Evolutionary conservation across 2,797 vertebrate genomes (phyloP).

Genomic region (Ctenosaura bakeri): DNA sequence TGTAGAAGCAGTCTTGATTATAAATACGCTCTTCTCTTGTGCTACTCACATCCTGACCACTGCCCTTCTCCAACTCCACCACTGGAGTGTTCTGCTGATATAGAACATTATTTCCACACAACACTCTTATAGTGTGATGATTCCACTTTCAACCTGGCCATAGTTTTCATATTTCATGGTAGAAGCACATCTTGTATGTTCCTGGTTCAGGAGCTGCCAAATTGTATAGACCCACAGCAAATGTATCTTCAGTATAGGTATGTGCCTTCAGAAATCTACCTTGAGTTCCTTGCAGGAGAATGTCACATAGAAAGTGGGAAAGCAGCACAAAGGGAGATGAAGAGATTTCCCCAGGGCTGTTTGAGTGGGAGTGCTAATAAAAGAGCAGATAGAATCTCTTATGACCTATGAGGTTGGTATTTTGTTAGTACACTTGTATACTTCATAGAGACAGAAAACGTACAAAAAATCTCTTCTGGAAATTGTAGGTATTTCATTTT

Average conservation of each 20-base stretch:
- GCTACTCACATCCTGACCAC: not conserved
- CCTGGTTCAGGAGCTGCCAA: not conserved
- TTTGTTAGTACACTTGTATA: not conserved
- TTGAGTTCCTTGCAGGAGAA: not conserved
- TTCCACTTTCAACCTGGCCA: no score
- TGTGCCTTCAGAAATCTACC: not conserved
- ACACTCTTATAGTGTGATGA: no score
- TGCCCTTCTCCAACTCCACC: not conserved
- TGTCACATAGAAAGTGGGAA: not conserved
- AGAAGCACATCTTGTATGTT: not conserved
- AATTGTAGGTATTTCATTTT: not conserved
- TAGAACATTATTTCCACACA: no score
- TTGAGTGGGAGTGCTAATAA: not conserved
- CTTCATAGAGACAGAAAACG: not conserved
- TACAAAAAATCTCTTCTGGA: not conserved
- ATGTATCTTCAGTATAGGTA: not conserved
- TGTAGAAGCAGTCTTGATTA: no score
- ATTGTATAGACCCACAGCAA: not conserved
- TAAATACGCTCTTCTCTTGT: not conserved
- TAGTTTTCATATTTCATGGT: not conserved
- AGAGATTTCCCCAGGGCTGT: not conserved
- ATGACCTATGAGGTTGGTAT: not conserved
- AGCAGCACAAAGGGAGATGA: not conserved
- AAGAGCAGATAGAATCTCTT: not conserved
- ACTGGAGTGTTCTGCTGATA: not conserved